Conservation (phyloP, 2,888 invertebrate genomes). For the Invenusta paracnida region DNA sequence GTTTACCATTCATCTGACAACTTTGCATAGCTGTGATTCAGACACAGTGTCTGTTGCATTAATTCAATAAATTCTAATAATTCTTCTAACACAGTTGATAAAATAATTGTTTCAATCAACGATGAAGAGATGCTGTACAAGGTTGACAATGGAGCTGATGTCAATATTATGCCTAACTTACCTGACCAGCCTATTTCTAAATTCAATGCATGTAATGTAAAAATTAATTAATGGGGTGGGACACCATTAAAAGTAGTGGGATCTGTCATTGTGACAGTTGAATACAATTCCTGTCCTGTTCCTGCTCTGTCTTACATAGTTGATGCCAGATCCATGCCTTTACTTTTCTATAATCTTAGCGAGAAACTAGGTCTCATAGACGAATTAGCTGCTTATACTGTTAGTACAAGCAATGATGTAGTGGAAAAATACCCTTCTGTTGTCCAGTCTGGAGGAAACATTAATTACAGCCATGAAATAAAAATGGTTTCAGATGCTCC, state of each 20-base stretch:
- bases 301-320: slow-evolving; percentile 22
- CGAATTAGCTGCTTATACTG: slow-evolving; percentile 16
- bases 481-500: background rate
- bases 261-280: background rate
- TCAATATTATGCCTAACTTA: slow-evolving; percentile 28
- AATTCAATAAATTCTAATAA: slow-evolving; percentile 11
- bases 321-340: background rate
- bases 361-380: slow-evolving; percentile 17
- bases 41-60: background rate
- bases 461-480: slow-evolving; percentile 10
- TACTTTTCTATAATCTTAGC: slow-evolving; percentile 18
- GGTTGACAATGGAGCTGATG: slow-evolving; percentile 20
- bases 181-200: background rate
- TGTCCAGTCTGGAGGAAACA: slow-evolving; percentile 15
- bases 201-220: background rate
- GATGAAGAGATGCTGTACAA: background rate
- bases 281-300: background rate
- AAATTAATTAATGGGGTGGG: slow-evolving; percentile 16
- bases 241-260: slow-evolving; percentile 1
- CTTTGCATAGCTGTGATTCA: background rate
- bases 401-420: slow-evolving; percentile 17
- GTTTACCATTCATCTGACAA: background rate
- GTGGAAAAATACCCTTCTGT: slow-evolving; percentile 15
- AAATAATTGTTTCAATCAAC: slow-evolving; percentile 10
- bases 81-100: background rate